Base-by-base conservation (phyloP, 2,797 vertebrate species). In the Acanthurus leucopareius region DNA sequence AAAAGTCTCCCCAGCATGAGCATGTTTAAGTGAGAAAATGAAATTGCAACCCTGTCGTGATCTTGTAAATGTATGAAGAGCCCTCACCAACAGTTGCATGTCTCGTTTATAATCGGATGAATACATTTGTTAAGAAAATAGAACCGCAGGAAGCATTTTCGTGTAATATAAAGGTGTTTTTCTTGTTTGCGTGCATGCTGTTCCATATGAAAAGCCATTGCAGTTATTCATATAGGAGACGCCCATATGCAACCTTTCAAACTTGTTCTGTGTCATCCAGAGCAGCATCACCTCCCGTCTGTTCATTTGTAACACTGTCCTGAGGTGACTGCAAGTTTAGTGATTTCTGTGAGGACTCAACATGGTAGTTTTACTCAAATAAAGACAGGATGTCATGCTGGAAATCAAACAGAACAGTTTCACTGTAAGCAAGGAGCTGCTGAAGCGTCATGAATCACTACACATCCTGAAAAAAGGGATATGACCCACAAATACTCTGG, bases 401-500 rank as follows among this genome's bases (percentile, higher is more conserved):
- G 17, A 85, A 80, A 82, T 82, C 76, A 84, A 76, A 90, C 59
- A 64, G 73, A 63, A 80, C 83, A 69, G 80, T 83, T 85, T 77
- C 35, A 0, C 56, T 44, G 68, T 82, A 83, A 35, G 56, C 45
- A 53, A 77, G 53, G 45, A 59, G 48, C 70, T 53, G 44, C 11
- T 54, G 62, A 53, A 67, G 79, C 63, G 7, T 83, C 83, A 61
- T 80, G 74, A 88, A 76, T 75, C 6, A 2, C 68, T 61, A 40
- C 76, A 59, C 77, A 84, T 77, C 69, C 74, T n/a, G 61, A 58
- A 35, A 35, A 35, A 35, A 35, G 32, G 32, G 65, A 84, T 71
- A 73, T 82, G 85, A 90, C 82, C 86, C 75, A 77, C 80, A 87
- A 83, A 90, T 80, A 45, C 80, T 83, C 38, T 79, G 68, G 86